Conservation (phyloP, 2,113 vertebrate species). For the Amblyopsis rosae region DNA sequence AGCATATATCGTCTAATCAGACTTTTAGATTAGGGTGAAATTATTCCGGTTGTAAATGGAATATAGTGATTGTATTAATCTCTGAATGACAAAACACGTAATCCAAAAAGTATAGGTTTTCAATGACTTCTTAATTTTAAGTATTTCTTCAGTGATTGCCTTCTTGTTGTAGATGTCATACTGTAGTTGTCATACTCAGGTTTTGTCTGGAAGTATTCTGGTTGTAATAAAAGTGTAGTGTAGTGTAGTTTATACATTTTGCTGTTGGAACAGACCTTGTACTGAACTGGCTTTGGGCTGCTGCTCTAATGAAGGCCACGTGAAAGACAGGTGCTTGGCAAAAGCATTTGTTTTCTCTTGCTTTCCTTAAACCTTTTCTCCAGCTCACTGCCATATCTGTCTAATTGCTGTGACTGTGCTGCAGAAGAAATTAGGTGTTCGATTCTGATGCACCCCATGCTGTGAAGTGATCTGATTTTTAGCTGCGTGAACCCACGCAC, state of each 20-base stretch:
- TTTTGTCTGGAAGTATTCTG: not conserved
- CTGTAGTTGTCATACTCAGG: not conserved
- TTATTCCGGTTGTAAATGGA: slow-evolving; percentile 40
- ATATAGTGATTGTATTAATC: slow-evolving; percentile 37
- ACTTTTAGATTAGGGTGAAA: slow-evolving; percentile 55
- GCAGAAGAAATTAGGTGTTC: not conserved
- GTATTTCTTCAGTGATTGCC: not conserved
- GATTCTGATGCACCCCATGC: not conserved
- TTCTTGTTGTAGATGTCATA: not conserved
- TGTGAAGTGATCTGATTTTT: not conserved
- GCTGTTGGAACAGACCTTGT: not conserved
- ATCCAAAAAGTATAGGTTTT: not conserved
- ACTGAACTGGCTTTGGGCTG: not conserved
- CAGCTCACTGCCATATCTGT: not conserved
- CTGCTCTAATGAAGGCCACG: slow-evolving; percentile 1
- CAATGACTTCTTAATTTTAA: not conserved
- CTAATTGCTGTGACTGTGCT: not conserved
- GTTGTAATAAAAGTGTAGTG: not conserved
- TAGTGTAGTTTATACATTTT: not conserved
- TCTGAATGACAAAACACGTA: slow-evolving; percentile 16
- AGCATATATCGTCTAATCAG: slow-evolving; percentile 49
- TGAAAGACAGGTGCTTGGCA: slow-evolving; percentile 8
- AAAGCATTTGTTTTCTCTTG: not conserved
- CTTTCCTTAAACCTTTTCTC: not conserved
- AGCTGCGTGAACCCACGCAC: not conserved